Conservation (phyloP, 2,797 vertebrate species). For the Sphenodon punctatus region DNA sequence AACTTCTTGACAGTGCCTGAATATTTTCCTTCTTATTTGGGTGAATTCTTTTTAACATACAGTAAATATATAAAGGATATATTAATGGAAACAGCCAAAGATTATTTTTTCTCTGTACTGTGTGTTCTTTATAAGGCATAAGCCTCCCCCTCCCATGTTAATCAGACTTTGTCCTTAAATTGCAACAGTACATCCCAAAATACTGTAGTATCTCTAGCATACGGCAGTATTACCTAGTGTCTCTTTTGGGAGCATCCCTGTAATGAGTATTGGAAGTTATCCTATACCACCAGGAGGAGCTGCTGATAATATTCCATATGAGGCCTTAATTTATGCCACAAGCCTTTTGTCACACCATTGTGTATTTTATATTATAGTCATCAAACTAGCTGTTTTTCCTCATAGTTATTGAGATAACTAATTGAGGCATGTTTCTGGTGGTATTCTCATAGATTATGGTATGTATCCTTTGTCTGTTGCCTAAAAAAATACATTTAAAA, state of each 20-base stretch:
- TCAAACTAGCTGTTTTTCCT: neutral
- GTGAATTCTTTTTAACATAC: slow-evolving; percentile 40
- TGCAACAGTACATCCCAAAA: neutral
- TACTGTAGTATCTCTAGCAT: neutral
- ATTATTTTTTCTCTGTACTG: neutral
- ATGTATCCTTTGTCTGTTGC: neutral
- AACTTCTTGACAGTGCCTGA: slow-evolving; percentile 79
- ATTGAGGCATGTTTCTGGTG: neutral
- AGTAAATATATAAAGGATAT: slow-evolving; percentile 39
- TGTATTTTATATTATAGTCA: neutral
- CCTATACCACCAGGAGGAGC: slow-evolving; percentile 37
- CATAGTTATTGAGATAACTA: neutral
- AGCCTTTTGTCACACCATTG: neutral
- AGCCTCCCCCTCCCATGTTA: neutral
- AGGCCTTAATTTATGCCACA: slow-evolving; percentile 21
- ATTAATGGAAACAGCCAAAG: slow-evolving; percentile 38
- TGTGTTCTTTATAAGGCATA: slow-evolving; percentile 24
- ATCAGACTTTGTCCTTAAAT: neutral
- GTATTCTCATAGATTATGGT: neutral
- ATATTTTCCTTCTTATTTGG: slow-evolving; percentile 44
- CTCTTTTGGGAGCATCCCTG: neutral
- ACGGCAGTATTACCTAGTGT: neutral
- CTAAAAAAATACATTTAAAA: neutral
- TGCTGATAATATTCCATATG: slow-evolving; percentile 40
- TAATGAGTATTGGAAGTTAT: neutral